A percentile compares a stretch with the other conserved stretches of the same genome.
phyloP scores from a whole-genome alignment of 2,888 invertebrate species.

The Geotrupes spiniger region DNA sequence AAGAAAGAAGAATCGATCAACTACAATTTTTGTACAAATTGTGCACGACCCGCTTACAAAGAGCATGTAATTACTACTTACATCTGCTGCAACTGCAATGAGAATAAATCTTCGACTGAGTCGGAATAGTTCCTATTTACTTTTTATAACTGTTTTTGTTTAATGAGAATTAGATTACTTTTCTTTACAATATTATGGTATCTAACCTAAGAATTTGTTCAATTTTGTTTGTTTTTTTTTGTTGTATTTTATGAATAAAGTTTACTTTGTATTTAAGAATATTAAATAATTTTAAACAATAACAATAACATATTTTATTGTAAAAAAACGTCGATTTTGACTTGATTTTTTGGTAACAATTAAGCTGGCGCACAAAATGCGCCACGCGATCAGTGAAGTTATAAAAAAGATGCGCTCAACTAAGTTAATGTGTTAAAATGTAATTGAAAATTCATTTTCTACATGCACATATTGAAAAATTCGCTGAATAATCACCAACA shows the following conservation, averaged over 20 bases:
- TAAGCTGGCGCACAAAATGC: conserved; percentile 1
- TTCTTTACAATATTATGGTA: background rate
- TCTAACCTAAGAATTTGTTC: background rate
- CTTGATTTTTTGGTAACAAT: too few relatives aligned
- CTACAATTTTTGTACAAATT: too few relatives aligned
- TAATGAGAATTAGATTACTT: too few relatives aligned
- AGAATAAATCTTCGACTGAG: conserved; percentile 4
- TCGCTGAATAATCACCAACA: too few relatives aligned
- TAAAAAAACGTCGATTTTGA: background rate
- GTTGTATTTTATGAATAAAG: background rate
- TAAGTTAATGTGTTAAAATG: too few relatives aligned
- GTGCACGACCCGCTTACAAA: background rate
- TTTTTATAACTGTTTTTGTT: too few relatives aligned
- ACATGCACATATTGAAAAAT: too few relatives aligned
- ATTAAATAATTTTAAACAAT: conserved; percentile 1
- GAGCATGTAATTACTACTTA: conserved; percentile 3
- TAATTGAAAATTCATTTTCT: too few relatives aligned
- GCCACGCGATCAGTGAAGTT: background rate
- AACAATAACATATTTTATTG: background rate
- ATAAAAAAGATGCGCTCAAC: too few relatives aligned
- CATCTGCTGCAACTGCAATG: background rate
- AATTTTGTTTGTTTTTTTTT: background rate
- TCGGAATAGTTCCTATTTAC: conserved; percentile 1
- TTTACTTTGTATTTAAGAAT: background rate
- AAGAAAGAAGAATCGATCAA: conserved; percentile 4